A percentile compares a stretch with the other conserved stretches of the same genome.
Evolutionary conservation across 2,797 vertebrate genomes (phyloP).

Genomic region (Hapalemur alaotrensis): DNA sequence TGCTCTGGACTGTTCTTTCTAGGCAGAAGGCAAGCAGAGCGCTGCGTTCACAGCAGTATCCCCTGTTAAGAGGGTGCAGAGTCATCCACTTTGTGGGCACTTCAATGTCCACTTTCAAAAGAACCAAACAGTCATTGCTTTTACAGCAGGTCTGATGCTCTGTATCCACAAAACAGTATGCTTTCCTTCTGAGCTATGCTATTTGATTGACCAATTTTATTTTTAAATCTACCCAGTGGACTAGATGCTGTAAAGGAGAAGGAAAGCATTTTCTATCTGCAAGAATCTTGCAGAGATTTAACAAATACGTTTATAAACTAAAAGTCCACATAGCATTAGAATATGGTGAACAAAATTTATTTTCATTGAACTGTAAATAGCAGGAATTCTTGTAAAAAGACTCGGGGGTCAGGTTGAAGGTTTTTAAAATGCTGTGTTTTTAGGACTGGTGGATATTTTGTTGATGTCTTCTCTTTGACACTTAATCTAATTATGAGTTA

Average conservation of each 20-base stretch:
- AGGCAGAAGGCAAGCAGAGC: not conserved
- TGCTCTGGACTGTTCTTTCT: not conserved
- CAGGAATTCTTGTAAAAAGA: not conserved
- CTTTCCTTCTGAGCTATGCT: conserved; percentile 15
- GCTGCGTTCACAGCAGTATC: not conserved
- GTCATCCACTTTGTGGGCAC: not conserved
- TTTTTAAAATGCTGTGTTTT: conserved; percentile 20
- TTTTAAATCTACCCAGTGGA: conserved; percentile 31
- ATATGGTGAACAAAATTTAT: not conserved
- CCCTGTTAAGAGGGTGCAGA: not conserved
- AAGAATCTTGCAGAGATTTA: not conserved
- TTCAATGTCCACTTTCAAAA: not conserved
- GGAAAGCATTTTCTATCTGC: conserved; percentile 1
- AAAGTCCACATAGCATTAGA: not conserved
- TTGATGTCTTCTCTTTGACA: conserved; percentile 29
- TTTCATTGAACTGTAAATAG: conserved; percentile 6
- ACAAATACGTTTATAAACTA: not conserved
- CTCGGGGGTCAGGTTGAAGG: not conserved
- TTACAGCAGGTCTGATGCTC: not conserved
- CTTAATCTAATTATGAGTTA: conserved; percentile 63
- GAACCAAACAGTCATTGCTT: not conserved
- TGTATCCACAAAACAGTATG: not conserved
- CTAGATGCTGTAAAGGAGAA: not conserved
- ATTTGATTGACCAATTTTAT: conserved; percentile 42
- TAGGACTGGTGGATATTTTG: conserved; percentile 20